A percentile compares a stretch with the other conserved stretches of the same genome.
Evolutionary conservation across 2,113 vertebrate species (phyloP).

Genomic region (Dendropsophus ebraccatus): DNA sequence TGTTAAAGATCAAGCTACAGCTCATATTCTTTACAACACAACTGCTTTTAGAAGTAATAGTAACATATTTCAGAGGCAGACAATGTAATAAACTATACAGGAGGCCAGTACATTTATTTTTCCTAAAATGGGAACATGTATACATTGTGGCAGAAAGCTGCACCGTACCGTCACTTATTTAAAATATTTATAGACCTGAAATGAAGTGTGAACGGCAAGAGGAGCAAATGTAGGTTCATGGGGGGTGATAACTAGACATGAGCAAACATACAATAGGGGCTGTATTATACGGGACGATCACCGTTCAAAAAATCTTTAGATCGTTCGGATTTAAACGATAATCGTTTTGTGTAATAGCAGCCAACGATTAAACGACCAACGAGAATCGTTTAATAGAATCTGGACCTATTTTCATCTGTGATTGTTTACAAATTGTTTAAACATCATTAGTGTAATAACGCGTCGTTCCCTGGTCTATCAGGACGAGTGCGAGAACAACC

Average conservation of each 20-base stretch:
- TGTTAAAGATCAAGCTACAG: neutral
- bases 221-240: neutral
- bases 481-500: too few species aligned
- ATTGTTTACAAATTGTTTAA: too few species aligned
- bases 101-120: neutral
- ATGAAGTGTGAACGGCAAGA: neutral
- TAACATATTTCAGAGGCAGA: neutral
- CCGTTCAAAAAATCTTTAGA: too few species aligned
- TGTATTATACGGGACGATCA: too few species aligned
- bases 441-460: too few species aligned
- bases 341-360: too few species aligned
- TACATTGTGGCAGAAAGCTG: neutral
- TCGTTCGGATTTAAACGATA: too few species aligned
- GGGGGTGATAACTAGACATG: neutral
- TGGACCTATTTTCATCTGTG: too few species aligned
- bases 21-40: conserved; percentile 9
- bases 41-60: neutral
- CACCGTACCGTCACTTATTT: neutral
- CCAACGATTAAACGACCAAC: too few species aligned
- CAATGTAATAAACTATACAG: neutral
- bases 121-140: neutral
- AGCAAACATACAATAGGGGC: too few species aligned
- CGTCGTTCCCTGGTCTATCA: too few species aligned
- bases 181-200: neutral
- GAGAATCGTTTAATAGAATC: too few species aligned